Percentiles rank a stretch among this genome's conserved stretches.
These are phyloP conservation scores for Phocoena phocoena DNA, from an alignment of 2,113 vertebrate species.

Conservation along the genomic window DNA sequence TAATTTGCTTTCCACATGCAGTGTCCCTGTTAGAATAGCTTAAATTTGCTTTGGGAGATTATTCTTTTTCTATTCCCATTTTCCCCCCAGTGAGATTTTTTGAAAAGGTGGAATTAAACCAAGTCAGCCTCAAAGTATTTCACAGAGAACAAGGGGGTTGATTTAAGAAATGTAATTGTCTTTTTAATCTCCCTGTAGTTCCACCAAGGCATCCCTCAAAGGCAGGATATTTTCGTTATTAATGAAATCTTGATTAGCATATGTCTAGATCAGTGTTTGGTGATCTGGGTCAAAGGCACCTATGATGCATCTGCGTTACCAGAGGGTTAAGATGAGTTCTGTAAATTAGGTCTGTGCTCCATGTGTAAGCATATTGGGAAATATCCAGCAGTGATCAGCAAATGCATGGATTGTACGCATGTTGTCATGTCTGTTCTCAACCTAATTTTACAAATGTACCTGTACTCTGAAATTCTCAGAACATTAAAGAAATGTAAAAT, in stretches of 20 bases:
- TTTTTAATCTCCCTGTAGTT: conserved; percentile 74
- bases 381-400: conserved; percentile 67
- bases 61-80: conserved; percentile 70
- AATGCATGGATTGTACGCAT: conserved; percentile 61
- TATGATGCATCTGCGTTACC: conserved; percentile 60
- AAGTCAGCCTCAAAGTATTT: conserved; percentile 61
- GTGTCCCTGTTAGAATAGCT: conserved; percentile 44
- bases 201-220: conserved; percentile 71
- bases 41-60: conserved; percentile 66
- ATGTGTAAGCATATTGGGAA: conserved; percentile 57
- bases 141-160: conserved; percentile 54
- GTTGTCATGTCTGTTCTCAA: conserved; percentile 67
- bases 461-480: conserved; percentile 47
- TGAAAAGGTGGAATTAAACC: conserved; percentile 62
- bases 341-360: conserved; percentile 72
- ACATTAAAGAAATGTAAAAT: conserved; percentile 36
- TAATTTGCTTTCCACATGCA: background rate
- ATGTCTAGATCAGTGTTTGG: conserved; percentile 70
- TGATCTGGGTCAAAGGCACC: conserved; percentile 76
- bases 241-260: conserved; percentile 79
- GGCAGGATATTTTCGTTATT: conserved; percentile 74
- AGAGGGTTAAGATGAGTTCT: conserved; percentile 68
- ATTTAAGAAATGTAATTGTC: conserved; percentile 78
- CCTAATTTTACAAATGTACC: conserved; percentile 62
- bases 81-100: conserved; percentile 59